phyloP scores from a whole-genome alignment of 2,888 invertebrate species.

The Beris chalybata region DNA sequence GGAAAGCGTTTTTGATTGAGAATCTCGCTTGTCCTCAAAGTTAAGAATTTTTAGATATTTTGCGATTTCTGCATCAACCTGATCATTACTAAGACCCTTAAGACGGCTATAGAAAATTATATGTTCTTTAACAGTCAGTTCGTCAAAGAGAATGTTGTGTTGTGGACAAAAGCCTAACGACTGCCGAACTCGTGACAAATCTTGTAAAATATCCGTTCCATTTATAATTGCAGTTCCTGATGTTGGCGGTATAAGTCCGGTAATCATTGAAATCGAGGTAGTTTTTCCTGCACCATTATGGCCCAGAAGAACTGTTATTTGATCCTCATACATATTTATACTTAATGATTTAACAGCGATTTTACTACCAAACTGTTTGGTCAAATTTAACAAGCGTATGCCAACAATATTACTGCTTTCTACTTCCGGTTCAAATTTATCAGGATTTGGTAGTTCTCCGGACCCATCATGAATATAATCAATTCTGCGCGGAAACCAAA shows the following conservation, averaged over 20 bases:
- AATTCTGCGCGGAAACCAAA: constrained; percentile 53
- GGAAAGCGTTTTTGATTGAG: constrained; percentile 61
- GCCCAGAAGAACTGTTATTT: constrained; percentile 67
- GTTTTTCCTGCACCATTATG: constrained; percentile 80
- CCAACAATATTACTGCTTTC: not conserved
- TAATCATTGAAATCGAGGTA: constrained; percentile 87
- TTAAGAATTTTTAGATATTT: constrained; percentile 64
- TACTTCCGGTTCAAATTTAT: constrained; percentile 5
- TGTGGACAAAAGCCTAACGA: constrained; percentile 79
- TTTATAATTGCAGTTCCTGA: constrained; percentile 69
- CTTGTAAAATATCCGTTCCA: constrained; percentile 66
- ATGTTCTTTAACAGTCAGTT: constrained; percentile 78
- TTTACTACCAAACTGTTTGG: constrained; percentile 35
- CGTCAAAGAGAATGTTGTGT: constrained; percentile 78
- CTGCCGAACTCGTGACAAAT: constrained; percentile 63
- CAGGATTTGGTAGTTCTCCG: not conserved
- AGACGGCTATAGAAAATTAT: constrained; percentile 76
- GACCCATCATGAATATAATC: not conserved
- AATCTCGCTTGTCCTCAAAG: constrained; percentile 63
- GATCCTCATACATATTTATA: constrained; percentile 66
- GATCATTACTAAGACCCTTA: constrained; percentile 61
- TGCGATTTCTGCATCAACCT: constrained; percentile 62
- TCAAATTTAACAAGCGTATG: constrained; percentile 9
- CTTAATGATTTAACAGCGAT: constrained; percentile 66
- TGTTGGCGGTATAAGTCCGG: constrained; percentile 69